Conservation (phyloP, 1,140 invertebrate species). For the Dreissena polymorpha region DNA sequence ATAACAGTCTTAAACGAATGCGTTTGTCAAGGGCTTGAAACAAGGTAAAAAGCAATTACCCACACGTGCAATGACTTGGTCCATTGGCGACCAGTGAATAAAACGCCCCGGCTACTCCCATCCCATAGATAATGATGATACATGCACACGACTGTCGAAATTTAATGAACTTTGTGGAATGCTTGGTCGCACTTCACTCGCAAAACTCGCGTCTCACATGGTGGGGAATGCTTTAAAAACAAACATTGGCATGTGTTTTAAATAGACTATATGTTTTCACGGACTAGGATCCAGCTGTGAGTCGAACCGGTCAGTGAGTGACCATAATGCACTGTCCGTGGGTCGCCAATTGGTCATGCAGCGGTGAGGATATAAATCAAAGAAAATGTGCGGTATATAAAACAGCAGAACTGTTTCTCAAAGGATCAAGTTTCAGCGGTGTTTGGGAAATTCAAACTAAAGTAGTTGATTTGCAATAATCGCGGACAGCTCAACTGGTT, state of each 20-base stretch:
- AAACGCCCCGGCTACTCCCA: too few species aligned
- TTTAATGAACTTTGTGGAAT: neutral
- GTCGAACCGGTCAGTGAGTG: neutral
- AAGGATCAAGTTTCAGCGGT: neutral
- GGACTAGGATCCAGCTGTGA: neutral
- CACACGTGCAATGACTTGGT: too few species aligned
- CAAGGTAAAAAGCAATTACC: too few species aligned
- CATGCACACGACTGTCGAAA: conserved; percentile 4
- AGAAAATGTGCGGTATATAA: conserved; percentile 10
- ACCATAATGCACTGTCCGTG: neutral
- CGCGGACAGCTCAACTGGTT: neutral
- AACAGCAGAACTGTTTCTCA: conserved; percentile 2
- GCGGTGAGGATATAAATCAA: neutral
- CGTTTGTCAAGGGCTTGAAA: too few species aligned
- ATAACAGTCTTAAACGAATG: too few species aligned
- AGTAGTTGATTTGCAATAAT: neutral
- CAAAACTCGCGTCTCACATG: neutral
- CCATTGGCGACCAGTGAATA: too few species aligned
- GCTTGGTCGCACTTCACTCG: conserved; percentile 10
- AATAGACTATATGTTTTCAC: conserved; percentile 1
- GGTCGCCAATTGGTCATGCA: neutral
- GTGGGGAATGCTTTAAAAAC: neutral
- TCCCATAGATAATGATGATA: neutral
- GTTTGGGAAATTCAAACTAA: neutral
- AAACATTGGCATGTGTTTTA: conserved; percentile 7